Evolutionary conservation across 2,113 vertebrate species (phyloP), one percentile per base, ranked within the genome.

Genomic region (Dicrurus megarhynchus): DNA sequence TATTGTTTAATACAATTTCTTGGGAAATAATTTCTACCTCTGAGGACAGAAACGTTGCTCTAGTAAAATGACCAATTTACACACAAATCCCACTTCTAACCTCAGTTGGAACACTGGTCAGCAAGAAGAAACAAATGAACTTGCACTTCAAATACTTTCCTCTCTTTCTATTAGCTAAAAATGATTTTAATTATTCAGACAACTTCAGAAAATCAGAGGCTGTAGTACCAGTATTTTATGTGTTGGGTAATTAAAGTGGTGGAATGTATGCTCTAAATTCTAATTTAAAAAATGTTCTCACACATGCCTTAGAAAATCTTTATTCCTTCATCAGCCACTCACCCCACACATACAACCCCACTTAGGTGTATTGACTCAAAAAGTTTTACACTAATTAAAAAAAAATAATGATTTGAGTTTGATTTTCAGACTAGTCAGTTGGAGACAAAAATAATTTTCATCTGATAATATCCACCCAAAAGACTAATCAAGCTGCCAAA

Each of bases 301-400:
- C 52, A 16, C 1, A 1, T 75, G 46, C 14, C 46, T 68, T 64
- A 44, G 41, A 26, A 82, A 70, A 68, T 24, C 23, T 89, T 75
- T 60, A 68, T 32, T 82, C 16, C 11, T 47, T 35, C 37, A 10
- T n/a, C 28, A 78, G 22, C 33, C 44, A 33, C 35, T 50, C 39
- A 67, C 4, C 6, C 1, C 2, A 42, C 4, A 60, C 2, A 50
- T 14, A 59, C 5, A 65, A 22, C 1, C 7, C 8, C 7, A 8
- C 2, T 13, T 56, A 80, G 3, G 2, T 32, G 3, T 65, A 49
- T 3, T 53, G 23, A 90, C 41, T 28, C 14, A 74, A 86, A 53
- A 75, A 1, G 0, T 10, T 37, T 50, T 33, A 53, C 27, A 14
- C 5, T 42, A 37, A 35, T 67, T n/a, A 2, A 28, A 57, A 82